Percentiles rank a stretch among this genome's conserved stretches.
Conservation (phyloP, 2,113 vertebrate genomes). For the Pollimyrus isidori region DNA sequence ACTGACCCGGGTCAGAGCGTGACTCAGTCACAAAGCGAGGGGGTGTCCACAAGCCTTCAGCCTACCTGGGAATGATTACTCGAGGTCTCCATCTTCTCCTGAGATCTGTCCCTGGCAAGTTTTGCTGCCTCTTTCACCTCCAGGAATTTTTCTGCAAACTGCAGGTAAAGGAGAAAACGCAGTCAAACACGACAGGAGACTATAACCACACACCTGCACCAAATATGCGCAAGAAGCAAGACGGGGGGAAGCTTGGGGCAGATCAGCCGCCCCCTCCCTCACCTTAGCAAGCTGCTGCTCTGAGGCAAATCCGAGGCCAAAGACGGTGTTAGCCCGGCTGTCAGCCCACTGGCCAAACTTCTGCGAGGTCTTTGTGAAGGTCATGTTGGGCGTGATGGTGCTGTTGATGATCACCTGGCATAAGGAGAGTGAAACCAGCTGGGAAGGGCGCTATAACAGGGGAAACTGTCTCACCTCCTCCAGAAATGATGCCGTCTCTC, state of each 20-base stretch:
- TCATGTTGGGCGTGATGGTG: conserved; percentile 97
- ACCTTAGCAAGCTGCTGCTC: conserved; percentile 92
- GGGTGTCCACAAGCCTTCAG: background rate
- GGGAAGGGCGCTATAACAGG: background rate
- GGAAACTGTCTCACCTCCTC: background rate
- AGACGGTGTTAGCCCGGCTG: conserved; percentile 94
- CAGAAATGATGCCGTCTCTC: background rate
- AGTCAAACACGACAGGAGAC: conserved; percentile 11
- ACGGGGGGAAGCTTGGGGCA: background rate
- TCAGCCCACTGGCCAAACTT: conserved; percentile 98
- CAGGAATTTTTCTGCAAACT: conserved; percentile 98
- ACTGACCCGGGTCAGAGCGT: background rate
- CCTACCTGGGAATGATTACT: conserved; percentile 62
- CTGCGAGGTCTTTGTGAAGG: conserved; percentile 93
- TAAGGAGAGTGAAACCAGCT: background rate
- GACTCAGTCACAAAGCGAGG: background rate
- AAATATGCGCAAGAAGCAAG: background rate
- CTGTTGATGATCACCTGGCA: conserved; percentile 95
- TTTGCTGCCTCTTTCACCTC: conserved; percentile 92
- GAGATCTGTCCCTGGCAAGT: conserved; percentile 84
- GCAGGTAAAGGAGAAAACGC: conserved; percentile 28
- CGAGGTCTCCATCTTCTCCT: conserved; percentile 83
- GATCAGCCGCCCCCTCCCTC: conserved; percentile 5
- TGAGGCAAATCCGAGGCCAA: conserved; percentile 85
- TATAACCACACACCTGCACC: background rate